Evolutionary conservation across 2,113 vertebrate genomes (phyloP), one percentile per base, ranked within the genome.

Genomic region (Eptesicus fuscus): DNA sequence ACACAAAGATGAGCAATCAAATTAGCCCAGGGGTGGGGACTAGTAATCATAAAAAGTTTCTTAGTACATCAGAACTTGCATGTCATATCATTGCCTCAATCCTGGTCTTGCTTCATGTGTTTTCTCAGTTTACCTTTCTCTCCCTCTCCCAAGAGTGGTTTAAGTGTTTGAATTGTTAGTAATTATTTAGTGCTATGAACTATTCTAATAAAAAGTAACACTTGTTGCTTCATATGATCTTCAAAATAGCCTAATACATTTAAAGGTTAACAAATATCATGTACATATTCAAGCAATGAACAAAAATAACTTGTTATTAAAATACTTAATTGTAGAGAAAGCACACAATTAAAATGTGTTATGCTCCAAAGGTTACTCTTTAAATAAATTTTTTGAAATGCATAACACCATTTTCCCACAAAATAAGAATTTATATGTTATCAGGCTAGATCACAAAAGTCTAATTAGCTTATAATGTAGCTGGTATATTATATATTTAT

Each of bases 391-490:
- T 76, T 70, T 93, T 51, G 18, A 67, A 95, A 91, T 70, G n/a
- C 23, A 76, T 86, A 88, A 90, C 93, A 96, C 71, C 91, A 90
- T 96, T 95, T 95, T 88, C 35, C 53, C 23, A 83, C 22, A 83
- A 53, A 96, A 95, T 95, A 65, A 11, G 5, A 88, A 96, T 67
- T 61, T 88, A 65, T 95, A 71, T 90, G 94, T 93, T 94, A 88
- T 25, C n/a, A 92, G 4, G 20, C 79, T 88, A 88, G 69, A 85
- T 44, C 20, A 91, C 88, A 94, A 96, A 97, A 96, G 88, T 95
- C 84, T 96, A 96, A 97, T 97, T 95, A 96, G 76, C 61, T 95
- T 96, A 93, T 96, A 94, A 95, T 88, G 69, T 95, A 92, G 67
- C 61, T 79, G 22, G n/a, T 92, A 73, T 95, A 91, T 73, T 95